Percentiles rank a stretch among this genome's conserved stretches.
Evolutionary conservation across 2,797 vertebrate genomes (phyloP).

Genomic region (Scarus forsteni): DNA sequence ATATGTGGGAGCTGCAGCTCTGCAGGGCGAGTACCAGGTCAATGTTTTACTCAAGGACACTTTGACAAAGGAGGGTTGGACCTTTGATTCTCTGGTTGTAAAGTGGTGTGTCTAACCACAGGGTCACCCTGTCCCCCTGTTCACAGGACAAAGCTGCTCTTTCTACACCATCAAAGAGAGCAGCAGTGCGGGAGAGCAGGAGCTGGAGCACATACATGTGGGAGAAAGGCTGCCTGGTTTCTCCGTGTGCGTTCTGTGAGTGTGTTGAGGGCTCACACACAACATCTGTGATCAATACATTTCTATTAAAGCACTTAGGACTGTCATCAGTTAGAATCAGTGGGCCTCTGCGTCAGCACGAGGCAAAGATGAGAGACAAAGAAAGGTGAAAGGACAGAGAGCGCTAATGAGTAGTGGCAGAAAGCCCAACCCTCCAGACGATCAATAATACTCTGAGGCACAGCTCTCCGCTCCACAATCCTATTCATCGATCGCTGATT

Average conservation of each 20-base stretch:
- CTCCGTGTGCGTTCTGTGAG: neutral
- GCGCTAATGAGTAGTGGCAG: conserved; percentile 75
- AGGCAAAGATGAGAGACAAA: conserved; percentile 61
- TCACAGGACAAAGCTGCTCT: conserved; percentile 8
- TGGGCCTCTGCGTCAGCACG: conserved; percentile 50
- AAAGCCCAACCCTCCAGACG: conserved; percentile 47
- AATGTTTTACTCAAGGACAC: conserved; percentile 40
- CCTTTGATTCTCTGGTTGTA: conserved; percentile 16
- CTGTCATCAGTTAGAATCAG: conserved; percentile 72
- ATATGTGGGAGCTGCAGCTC: neutral
- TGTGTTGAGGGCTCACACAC: conserved; percentile 57
- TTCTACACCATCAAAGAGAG: conserved; percentile 5
- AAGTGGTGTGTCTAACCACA: conserved; percentile 23
- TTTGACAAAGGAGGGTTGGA: neutral
- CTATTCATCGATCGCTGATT: conserved; percentile 72
- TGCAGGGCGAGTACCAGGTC: conserved; percentile 5
- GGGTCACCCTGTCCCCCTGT: conserved; percentile 25
- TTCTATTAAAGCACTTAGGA: conserved; percentile 80
- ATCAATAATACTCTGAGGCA: conserved; percentile 74
- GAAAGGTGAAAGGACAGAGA: conserved; percentile 68
- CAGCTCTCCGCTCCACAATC: conserved; percentile 62
- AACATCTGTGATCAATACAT: conserved; percentile 76
- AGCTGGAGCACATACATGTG: conserved; percentile 22
- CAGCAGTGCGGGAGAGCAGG: neutral
- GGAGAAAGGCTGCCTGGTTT: conserved; percentile 15